Base-by-base conservation (phyloP, 2,797 vertebrate species). In the Pyrocephalus nanus region DNA sequence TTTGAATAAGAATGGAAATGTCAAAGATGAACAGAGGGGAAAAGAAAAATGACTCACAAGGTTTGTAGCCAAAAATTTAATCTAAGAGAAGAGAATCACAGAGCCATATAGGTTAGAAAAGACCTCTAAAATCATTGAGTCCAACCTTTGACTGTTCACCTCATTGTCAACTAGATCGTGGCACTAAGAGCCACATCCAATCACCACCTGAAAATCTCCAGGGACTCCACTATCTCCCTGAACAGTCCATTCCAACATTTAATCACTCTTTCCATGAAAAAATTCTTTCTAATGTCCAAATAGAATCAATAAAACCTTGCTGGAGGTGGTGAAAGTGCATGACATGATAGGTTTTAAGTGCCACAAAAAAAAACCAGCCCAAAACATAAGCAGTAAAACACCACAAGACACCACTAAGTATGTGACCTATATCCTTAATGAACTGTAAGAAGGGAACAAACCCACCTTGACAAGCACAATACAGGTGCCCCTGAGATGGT, bases 161-260 rank as follows among this genome's bases (percentile, higher is more conserved):
- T 42, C 30, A 21, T 6, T 40, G 8, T 53, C 51, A 58, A 65
- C 30, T 9, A 58, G 25, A 42, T 9, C 22, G 45, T 6, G 11
- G 26, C 30, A 47, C 7, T 16, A 54, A 71, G n/a, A 27, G 25
- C 51, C 45, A 40, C 0, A 0, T 10, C 45, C 72, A 71, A 7
- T 22, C 11, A 38, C 36, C 51, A 40, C 45, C 65, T 40, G 38
- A 58, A 53, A 45, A 27, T 8, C 29, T 77, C 21, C 58, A 75
- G 17, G 29, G 38, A 71, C 58, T 89, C 36, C 36, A 62, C 9
- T 8, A 43, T 19, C 21, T 43, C 29, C 53, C 65, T 45, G 29
- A 20, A 6, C 38, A 65, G n/a, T 14, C 12, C 38, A 23, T 30
- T 64, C 21, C 58, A 66, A 53, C 32, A 9, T 58, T 51, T 32